These are phyloP conservation scores for Pammene aurita DNA, from an alignment of 2,888 invertebrate species.

Conservation along the genomic window DNA sequence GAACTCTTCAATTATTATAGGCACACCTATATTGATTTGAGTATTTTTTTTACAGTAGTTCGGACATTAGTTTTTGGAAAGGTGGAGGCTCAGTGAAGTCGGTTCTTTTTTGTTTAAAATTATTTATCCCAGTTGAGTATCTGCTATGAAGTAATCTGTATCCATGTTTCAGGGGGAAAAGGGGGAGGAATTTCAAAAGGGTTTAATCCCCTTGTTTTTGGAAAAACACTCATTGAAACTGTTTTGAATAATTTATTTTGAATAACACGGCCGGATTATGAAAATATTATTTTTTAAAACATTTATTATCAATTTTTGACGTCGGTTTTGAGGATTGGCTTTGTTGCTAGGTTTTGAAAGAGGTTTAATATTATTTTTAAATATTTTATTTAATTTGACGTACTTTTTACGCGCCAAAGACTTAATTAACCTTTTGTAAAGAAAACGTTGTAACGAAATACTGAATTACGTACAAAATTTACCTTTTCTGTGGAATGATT, in stretches of 20 bases:
- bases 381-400: neutral
- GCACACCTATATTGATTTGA: no score
- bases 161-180: conserved; percentile 18
- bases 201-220: conserved; percentile 35
- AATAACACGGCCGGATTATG: conserved; percentile 24
- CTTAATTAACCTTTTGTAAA: no score
- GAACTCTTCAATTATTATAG: no score
- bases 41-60: no score
- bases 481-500: no score
- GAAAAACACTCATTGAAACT: conserved; percentile 27
- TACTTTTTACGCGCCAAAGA: neutral
- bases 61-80: no score
- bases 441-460: no score
- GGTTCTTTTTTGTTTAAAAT: no score
- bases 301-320: conserved; percentile 5
- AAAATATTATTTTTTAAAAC: conserved; percentile 17
- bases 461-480: no score
- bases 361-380: neutral
- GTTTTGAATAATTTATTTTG: conserved; percentile 36
- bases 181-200: conserved; percentile 23
- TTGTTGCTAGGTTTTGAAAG: neutral
- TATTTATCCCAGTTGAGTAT: neutral
- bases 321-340: conserved; percentile 2
- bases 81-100: no score
- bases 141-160: conserved; percentile 1